Evolutionary conservation across 2,113 vertebrate genomes (phyloP).

Genomic region (Sorex araneus): DNA sequence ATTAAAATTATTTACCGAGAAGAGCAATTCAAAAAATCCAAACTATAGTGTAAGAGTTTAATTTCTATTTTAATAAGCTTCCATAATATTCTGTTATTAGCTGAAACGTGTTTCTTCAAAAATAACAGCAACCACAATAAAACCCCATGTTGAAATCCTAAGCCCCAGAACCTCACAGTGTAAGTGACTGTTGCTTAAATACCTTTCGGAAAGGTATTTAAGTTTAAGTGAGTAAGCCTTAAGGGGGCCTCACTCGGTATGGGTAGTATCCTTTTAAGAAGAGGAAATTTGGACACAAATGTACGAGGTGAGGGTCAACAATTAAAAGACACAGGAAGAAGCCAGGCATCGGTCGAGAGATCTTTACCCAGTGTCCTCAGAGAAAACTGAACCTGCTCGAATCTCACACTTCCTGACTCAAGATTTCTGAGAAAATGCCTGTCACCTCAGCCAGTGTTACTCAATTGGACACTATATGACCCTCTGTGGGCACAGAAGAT

Average conservation of each 20-base stretch:
- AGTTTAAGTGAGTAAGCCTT: constrained; percentile 11
- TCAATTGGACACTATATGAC: not conserved
- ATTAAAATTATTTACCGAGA: constrained; percentile 38
- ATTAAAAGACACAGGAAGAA: not conserved
- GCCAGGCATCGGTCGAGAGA: not conserved
- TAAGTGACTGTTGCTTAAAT: not conserved
- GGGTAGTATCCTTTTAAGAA: not conserved
- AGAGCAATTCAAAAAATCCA: constrained; percentile 3
- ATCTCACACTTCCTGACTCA: not conserved
- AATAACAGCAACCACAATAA: not conserved
- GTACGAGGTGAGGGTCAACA: not conserved
- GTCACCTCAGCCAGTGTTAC: not conserved
- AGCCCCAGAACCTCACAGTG: not conserved
- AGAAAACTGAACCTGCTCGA: not conserved
- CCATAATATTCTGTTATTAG: not conserved
- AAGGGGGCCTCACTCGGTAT: not conserved
- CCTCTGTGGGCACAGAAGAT: too few species aligned
- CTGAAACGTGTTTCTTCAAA: not conserved
- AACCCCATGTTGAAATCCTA: not conserved
- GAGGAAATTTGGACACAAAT: not conserved
- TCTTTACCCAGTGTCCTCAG: not conserved
- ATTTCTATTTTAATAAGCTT: not conserved
- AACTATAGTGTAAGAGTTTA: not conserved
- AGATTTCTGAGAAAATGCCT: not conserved
- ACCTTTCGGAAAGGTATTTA: not conserved